Conservation (phyloP, 2,888 invertebrate species). For the Apoderus coryli region DNA sequence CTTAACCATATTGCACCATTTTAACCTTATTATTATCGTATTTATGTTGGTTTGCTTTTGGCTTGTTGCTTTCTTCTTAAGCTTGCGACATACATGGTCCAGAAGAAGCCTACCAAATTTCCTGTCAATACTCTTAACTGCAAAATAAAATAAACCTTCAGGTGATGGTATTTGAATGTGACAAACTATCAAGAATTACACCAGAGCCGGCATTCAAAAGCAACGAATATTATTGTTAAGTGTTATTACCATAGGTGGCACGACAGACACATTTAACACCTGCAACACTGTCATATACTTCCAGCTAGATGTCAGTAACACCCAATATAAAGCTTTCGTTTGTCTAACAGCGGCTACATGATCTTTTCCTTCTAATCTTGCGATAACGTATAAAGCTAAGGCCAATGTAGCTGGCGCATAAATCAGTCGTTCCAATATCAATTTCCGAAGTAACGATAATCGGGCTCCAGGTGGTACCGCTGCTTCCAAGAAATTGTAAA, state of each 20-base stretch:
- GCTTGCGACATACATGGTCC: slow-evolving; percentile 61
- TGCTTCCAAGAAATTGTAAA: slow-evolving; percentile 49
- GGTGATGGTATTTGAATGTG: no score
- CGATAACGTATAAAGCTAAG: slow-evolving; percentile 56
- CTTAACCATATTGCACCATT: no score
- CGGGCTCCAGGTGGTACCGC: slow-evolving; percentile 41
- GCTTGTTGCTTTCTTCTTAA: slow-evolving; percentile 43
- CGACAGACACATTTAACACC: slow-evolving; percentile 55
- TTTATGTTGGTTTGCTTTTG: no score
- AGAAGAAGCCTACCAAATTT: slow-evolving; percentile 64
- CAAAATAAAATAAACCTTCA: slow-evolving; percentile 33
- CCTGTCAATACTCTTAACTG: slow-evolving; percentile 61
- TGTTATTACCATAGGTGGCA: slow-evolving; percentile 70
- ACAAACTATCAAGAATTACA: slow-evolving; percentile 2
- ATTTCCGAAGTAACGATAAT: slow-evolving; percentile 38
- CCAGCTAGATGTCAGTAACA: slow-evolving; percentile 57
- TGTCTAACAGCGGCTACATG: slow-evolving; percentile 49
- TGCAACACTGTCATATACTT: slow-evolving; percentile 63
- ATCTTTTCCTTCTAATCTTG: slow-evolving; percentile 62
- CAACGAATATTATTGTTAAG: no score
- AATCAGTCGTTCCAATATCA: slow-evolving; percentile 55
- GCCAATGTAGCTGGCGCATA: slow-evolving; percentile 62
- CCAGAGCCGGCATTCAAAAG: no score
- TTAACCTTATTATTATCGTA: no score
- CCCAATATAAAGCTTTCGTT: slow-evolving; percentile 46